A percentile compares a stretch with the other conserved stretches of the same genome.
Evolutionary conservation across 2,113 vertebrate species (phyloP).

Genomic region (Cairina moschata): DNA sequence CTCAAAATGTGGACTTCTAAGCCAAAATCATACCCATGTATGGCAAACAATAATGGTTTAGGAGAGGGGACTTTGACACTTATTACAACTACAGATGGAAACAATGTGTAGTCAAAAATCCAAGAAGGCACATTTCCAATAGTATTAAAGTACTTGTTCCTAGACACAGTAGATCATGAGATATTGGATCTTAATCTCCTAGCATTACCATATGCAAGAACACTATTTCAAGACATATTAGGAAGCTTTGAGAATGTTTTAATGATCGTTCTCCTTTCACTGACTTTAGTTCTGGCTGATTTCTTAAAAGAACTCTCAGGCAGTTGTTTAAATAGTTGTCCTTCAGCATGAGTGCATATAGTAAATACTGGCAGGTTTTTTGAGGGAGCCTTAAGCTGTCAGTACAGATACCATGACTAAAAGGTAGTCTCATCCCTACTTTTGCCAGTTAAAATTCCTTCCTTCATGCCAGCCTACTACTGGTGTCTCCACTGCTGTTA

Average conservation of each 20-base stretch:
- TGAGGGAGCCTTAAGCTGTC: background rate
- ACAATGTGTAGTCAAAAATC: constrained; percentile 35
- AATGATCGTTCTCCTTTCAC: constrained; percentile 18
- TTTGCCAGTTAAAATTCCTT: background rate
- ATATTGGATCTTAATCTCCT: constrained; percentile 55
- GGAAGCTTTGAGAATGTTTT: constrained; percentile 17
- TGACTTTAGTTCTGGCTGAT: constrained; percentile 20
- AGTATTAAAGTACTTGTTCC: constrained; percentile 49
- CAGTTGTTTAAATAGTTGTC: constrained; percentile 41
- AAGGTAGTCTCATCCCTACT: background rate
- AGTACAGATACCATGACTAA: background rate
- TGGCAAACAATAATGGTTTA: background rate
- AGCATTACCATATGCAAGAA: constrained; percentile 16
- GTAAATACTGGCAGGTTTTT: background rate
- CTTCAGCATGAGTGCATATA: background rate
- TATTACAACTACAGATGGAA: constrained; percentile 25
- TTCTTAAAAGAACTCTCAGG: constrained; percentile 18
- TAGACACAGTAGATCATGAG: constrained; percentile 45
- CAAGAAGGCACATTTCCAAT: constrained; percentile 40
- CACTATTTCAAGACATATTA: constrained; percentile 12
- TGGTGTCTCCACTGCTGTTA: background rate
- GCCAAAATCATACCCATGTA: constrained; percentile 22
- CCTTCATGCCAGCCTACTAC: background rate
- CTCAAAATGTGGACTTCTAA: background rate
- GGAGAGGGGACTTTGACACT: background rate